A percentile compares a stretch with the other conserved stretches of the same genome.
Conservation (phyloP, 2,797 vertebrate genomes). For the Falco biarmicus region DNA sequence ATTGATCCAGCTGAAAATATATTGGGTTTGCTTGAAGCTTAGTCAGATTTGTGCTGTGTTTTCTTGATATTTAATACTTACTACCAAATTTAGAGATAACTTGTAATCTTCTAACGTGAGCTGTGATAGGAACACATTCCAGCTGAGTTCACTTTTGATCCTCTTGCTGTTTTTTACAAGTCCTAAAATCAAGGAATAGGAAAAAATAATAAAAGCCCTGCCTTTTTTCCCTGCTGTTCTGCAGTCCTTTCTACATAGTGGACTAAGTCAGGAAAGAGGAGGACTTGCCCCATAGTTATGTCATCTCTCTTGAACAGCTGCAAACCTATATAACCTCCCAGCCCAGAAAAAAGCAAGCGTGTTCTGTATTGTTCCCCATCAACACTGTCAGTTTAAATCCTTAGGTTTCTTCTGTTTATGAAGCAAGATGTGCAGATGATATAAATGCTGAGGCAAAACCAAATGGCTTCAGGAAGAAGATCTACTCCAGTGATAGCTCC, state of each 20-base stretch:
- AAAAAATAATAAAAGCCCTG: not conserved
- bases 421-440: constrained; percentile 84
- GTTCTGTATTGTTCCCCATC: constrained; percentile 49
- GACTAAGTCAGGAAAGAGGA: not conserved
- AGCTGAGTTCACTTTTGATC: not conserved
- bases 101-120: not conserved
- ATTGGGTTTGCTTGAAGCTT: not conserved
- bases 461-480: constrained; percentile 78
- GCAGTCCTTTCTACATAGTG: not conserved
- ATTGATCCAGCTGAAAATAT: not conserved
- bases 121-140: not conserved
- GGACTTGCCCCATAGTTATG: not conserved
- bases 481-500: constrained; percentile 83
- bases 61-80: not conserved
- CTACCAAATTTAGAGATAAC: not conserved
- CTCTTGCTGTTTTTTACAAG: constrained; percentile 10
- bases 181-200: not conserved
- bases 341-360: not conserved
- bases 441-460: constrained; percentile 78
- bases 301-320: not conserved
- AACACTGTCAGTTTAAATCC: constrained; percentile 71
- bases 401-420: constrained; percentile 96
- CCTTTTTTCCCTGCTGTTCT: not conserved
- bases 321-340: not conserved
- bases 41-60: not conserved